These are phyloP conservation scores for Rhimphoctona megacephalus DNA, from an alignment of 2,888 invertebrate genomes.

Conservation along the genomic window DNA sequence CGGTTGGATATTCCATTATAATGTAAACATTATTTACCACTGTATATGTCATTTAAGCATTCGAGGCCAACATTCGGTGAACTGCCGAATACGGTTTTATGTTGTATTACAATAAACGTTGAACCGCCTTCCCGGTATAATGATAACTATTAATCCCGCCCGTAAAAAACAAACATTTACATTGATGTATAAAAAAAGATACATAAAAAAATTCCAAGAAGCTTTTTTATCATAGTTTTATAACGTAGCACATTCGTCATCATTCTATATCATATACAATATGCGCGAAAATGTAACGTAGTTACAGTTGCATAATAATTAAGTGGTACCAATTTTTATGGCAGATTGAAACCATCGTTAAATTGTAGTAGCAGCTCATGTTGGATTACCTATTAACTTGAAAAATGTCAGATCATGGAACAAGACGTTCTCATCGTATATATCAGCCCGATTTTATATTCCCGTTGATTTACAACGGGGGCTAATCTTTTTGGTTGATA, in stretches of 20 bases:
- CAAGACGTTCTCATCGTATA: not conserved
- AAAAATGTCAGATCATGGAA: not conserved
- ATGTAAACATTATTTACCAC: not conserved
- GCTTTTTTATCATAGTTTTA: not conserved
- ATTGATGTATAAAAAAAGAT: not conserved
- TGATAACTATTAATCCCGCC: not conserved
- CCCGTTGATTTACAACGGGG: conserved; percentile 4
- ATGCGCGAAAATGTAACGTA: not conserved
- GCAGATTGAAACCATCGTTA: not conserved
- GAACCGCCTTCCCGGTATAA: not conserved
- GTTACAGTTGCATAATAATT: not conserved
- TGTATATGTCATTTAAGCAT: not conserved
- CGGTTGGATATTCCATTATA: not conserved
- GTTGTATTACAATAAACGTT: not conserved
- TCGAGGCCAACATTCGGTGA: not conserved
- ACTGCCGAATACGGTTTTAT: not conserved
- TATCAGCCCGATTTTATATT: not conserved
- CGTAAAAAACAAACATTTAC: conserved; percentile 4
- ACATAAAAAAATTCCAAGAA: not conserved
- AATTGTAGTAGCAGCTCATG: not conserved
- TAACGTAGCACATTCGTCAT: not conserved
- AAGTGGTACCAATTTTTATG: not conserved
- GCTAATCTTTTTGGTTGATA: not conserved
- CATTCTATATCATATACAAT: not conserved
- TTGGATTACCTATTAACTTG: not conserved